A percentile compares a stretch with the other conserved stretches of the same genome.
These are phyloP conservation scores for Anolis carolinensis DNA, from an alignment of 2,113 vertebrate species.

Conservation along the genomic window DNA sequence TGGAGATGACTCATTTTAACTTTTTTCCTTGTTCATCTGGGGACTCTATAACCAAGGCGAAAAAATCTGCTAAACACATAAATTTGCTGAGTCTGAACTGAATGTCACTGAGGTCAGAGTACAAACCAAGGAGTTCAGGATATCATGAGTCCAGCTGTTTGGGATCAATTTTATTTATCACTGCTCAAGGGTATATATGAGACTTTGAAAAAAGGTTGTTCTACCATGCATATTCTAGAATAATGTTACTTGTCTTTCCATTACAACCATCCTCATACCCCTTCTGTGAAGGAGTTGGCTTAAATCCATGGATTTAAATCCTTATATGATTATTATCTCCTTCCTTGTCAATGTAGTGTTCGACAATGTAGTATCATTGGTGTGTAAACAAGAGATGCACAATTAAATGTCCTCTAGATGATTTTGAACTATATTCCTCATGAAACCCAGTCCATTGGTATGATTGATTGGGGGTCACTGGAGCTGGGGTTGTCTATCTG, in stretches of 20 bases:
- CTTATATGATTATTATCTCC: background rate
- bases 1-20: too few species aligned
- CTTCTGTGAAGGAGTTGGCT: background rate
- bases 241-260: background rate
- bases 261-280: background rate
- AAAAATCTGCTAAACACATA: too few species aligned
- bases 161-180: too few species aligned
- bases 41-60: too few species aligned
- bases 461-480: background rate
- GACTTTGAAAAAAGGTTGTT: too few species aligned
- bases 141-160: too few species aligned
- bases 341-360: background rate
- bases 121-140: too few species aligned
- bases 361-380: background rate
- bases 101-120: too few species aligned
- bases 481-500: background rate
- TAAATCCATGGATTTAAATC: background rate
- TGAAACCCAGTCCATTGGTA: background rate
- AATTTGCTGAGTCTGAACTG: too few species aligned
- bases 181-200: too few species aligned
- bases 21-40: too few species aligned
- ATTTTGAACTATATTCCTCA: background rate
- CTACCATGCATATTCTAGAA: background rate
- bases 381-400: too few species aligned
- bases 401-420: background rate